Conservation (phyloP, 1,140 invertebrate species). For the Heliconius eleuchia region DNA sequence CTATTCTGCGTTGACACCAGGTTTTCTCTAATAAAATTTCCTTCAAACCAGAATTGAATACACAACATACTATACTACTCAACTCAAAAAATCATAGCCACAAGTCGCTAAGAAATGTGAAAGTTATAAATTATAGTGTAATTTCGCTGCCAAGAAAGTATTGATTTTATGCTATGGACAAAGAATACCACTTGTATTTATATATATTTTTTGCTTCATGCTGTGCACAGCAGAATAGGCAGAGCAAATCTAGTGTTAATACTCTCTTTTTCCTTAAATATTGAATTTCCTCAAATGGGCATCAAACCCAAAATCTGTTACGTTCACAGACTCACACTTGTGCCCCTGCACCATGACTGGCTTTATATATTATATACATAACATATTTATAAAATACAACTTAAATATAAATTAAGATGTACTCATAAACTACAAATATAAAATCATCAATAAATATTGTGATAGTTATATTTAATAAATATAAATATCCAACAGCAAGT, state of each 20-base stretch:
- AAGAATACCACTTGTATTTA: not conserved
- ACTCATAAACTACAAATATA: not conserved
- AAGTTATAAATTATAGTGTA: not conserved
- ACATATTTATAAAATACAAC: not conserved
- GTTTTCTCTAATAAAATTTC: not conserved
- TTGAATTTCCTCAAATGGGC: too few relatives aligned
- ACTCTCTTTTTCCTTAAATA: too few relatives aligned
- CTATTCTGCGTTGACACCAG: too few relatives aligned
- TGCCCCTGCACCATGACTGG: too few relatives aligned
- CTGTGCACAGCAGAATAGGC: too few relatives aligned
- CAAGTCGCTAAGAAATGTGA: not conserved
- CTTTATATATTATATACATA: not conserved
- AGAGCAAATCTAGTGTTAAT: too few relatives aligned
- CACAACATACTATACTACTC: not conserved
- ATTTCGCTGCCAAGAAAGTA: not conserved
- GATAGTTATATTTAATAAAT: too few relatives aligned
- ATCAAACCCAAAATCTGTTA: too few relatives aligned
- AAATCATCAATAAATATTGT: not conserved
- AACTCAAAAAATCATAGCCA: too few relatives aligned
- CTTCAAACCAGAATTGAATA: not conserved
- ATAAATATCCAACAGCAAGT: too few relatives aligned
- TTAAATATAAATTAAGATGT: not conserved
- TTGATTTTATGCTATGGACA: not conserved
- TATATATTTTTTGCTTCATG: too few relatives aligned
- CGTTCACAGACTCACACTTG: too few relatives aligned